Conservation (phyloP, 2,888 invertebrate species). For the Saturnia pavonia region DNA sequence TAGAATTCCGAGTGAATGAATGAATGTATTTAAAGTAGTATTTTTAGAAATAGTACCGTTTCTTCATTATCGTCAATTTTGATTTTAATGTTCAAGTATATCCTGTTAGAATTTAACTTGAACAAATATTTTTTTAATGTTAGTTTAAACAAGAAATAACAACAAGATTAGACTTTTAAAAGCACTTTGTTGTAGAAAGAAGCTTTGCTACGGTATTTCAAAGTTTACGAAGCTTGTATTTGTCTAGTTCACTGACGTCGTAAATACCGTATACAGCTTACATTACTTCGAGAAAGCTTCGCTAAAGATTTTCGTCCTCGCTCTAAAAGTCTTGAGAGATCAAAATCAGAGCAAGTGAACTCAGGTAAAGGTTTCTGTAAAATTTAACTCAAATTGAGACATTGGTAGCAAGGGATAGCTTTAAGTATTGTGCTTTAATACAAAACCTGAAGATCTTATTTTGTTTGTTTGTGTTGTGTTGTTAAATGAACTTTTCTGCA, state of each 20-base stretch:
- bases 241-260: background rate
- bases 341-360: background rate
- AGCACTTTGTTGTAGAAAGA: background rate
- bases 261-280: constrained; percentile 4
- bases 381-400: background rate
- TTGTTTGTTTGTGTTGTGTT: background rate
- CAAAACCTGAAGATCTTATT: background rate
- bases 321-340: background rate
- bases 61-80: background rate
- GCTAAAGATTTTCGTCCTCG: background rate
- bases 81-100: background rate
- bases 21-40: background rate
- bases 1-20: too few relatives aligned
- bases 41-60: background rate
- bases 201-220: background rate
- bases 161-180: background rate
- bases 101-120: background rate
- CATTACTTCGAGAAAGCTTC: background rate
- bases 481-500: too few relatives aligned
- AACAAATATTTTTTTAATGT: background rate
- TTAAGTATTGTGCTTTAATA: background rate
- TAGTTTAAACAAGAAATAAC: background rate
- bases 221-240: background rate
- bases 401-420: background rate
- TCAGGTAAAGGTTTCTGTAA: background rate